Conservation (phyloP, 2,888 invertebrate genomes). For the Agrilus cyanescens region DNA sequence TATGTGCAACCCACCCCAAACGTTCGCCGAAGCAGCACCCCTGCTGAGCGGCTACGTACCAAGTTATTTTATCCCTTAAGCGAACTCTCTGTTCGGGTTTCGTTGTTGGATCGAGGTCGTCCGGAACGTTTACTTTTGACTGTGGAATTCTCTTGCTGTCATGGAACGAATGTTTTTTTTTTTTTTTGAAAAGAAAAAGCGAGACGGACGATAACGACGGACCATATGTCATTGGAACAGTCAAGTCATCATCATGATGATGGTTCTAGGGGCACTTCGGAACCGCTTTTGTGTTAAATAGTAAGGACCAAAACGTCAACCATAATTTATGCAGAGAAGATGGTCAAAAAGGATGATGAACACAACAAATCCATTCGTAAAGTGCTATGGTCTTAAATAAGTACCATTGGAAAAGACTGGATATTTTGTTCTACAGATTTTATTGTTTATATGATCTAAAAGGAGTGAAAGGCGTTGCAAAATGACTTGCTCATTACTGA, state of each 20-base stretch:
- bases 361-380: no score
- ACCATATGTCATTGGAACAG: slow-evolving; percentile 19
- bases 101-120: slow-evolving; percentile 9
- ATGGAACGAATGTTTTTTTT: slow-evolving; percentile 11
- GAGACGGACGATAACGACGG: slow-evolving; percentile 10
- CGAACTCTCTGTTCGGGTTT: slow-evolving; percentile 13
- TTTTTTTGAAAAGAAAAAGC: slow-evolving; percentile 2
- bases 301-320: no score
- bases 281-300: no score
- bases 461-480: no score
- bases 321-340: no score
- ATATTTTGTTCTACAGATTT: no score
- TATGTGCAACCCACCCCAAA: slow-evolving; percentile 24
- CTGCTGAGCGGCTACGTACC: slow-evolving; percentile 14
- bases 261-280: no score
- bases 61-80: slow-evolving; percentile 13
- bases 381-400: no score
- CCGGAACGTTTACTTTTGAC: slow-evolving; percentile 17
- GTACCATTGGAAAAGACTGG: no score
- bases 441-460: no score
- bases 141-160: slow-evolving; percentile 18
- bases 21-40: slow-evolving; percentile 6
- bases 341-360: no score
- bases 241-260: slow-evolving; percentile 17
- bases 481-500: no score